phyloP scores from a whole-genome alignment of 2,888 invertebrate genomes.

The Dynastes maya region DNA sequence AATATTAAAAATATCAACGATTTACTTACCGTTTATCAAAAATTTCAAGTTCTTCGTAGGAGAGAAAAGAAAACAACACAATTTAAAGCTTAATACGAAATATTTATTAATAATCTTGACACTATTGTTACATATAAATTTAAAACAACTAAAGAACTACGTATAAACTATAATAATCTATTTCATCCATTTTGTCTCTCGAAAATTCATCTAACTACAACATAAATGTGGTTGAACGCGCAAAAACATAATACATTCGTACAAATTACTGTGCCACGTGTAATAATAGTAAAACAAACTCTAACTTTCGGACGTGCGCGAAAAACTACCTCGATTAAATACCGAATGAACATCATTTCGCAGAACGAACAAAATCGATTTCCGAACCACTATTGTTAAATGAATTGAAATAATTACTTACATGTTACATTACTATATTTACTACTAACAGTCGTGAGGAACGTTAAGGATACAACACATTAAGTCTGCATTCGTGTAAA shows the following conservation, averaged over 20 bases:
- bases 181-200: neutral
- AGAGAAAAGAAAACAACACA: neutral
- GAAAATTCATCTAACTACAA: neutral
- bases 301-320: too few species aligned
- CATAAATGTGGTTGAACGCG: neutral
- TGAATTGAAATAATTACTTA: neutral
- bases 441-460: too few species aligned
- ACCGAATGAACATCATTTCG: too few species aligned
- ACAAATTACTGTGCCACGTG: neutral
- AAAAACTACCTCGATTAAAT: too few species aligned
- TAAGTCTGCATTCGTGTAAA: neutral
- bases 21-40: too few species aligned
- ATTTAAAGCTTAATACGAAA: conserved; percentile 42
- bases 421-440: neutral
- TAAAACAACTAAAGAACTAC: neutral
- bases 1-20: too few species aligned
- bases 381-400: too few species aligned
- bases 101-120: conserved; percentile 30
- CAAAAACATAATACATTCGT: too few species aligned
- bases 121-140: conserved; percentile 7
- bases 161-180: conserved; percentile 5
- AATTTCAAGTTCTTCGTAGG: too few species aligned
- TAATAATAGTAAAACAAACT: too few species aligned
- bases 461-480: too few species aligned
- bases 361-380: too few species aligned